Evolutionary conservation across 2,113 vertebrate species (phyloP).

Genomic region (Girardinichthys multiradiatus): DNA sequence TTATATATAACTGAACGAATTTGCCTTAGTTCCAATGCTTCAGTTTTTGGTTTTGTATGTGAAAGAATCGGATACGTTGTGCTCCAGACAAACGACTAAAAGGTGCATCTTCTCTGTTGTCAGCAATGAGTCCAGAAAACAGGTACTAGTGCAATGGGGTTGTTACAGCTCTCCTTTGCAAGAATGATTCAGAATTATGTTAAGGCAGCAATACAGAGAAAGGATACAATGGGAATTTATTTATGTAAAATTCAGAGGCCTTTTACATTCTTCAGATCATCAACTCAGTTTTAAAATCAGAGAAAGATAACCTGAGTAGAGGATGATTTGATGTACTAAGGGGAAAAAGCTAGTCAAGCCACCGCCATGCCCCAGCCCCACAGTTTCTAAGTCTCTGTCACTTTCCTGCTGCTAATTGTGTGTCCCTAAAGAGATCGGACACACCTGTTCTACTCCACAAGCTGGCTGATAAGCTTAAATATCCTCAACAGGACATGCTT

Average conservation of each 20-base stretch:
- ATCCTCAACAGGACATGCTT: slow-evolving; percentile 48
- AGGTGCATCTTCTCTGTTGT: not conserved
- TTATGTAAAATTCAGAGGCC: not conserved
- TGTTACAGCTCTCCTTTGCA: not conserved
- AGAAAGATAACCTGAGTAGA: too few relatives aligned
- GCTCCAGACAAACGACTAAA: not conserved
- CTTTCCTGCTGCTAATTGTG: slow-evolving; percentile 55
- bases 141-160: not conserved
- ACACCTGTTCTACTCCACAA: slow-evolving; percentile 52
- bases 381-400: slow-evolving; percentile 53
- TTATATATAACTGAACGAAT: not conserved
- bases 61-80: not conserved
- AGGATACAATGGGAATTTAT: not conserved
- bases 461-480: slow-evolving; percentile 65
- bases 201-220: too few relatives aligned
- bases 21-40: not conserved
- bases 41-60: not conserved
- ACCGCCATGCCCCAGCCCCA: too few relatives aligned
- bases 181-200: not conserved
- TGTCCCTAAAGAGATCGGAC: slow-evolving; percentile 65
- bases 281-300: too few relatives aligned
- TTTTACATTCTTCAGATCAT: too few relatives aligned
- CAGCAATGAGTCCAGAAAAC: not conserved
- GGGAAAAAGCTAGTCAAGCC: too few relatives aligned
- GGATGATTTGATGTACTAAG: too few relatives aligned